Evolutionary conservation across 2,113 vertebrate species (phyloP).

Genomic region (Leptobrachium leishanense): DNA sequence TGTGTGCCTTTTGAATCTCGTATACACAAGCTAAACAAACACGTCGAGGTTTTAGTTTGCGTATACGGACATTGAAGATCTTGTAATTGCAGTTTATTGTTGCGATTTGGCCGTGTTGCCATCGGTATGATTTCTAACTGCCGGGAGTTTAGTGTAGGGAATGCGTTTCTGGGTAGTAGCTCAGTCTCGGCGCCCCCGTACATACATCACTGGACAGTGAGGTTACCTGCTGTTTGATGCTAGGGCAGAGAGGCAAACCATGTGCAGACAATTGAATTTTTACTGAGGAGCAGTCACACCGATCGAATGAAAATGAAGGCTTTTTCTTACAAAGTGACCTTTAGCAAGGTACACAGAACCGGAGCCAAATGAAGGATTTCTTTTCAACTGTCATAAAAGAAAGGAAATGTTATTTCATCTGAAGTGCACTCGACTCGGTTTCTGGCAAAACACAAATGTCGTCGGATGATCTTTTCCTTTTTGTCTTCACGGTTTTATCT

Average conservation of each 20-base stretch:
- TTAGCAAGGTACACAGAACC: not conserved
- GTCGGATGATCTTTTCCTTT: slow-evolving; percentile 52
- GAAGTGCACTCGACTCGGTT: slow-evolving; percentile 23
- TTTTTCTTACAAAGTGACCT: slow-evolving; percentile 10
- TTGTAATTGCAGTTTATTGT: too few relatives aligned
- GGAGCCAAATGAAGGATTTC: slow-evolving; percentile 1
- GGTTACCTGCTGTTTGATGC: slow-evolving; percentile 35
- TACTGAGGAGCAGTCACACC: slow-evolving; percentile 5
- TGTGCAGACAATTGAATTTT: not conserved
- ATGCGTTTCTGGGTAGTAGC: too few relatives aligned
- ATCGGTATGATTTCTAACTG: too few relatives aligned
- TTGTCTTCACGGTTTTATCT: slow-evolving; percentile 50
- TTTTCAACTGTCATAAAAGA: slow-evolving; percentile 13
- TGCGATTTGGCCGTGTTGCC: too few relatives aligned
- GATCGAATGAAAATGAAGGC: slow-evolving; percentile 7
- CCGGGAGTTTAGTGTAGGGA: too few relatives aligned
- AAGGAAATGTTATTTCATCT: not conserved
- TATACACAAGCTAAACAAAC: too few relatives aligned
- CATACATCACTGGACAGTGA: too few relatives aligned
- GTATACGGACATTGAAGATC: too few relatives aligned
- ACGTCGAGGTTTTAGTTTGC: too few relatives aligned
- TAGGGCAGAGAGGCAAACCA: slow-evolving; percentile 12
- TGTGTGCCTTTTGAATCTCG: too few relatives aligned
- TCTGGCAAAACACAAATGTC: slow-evolving; percentile 52
- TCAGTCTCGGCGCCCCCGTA: too few relatives aligned